Base-by-base conservation (phyloP, 2,888 invertebrate genomes). In the Neoascia interrupta region DNA sequence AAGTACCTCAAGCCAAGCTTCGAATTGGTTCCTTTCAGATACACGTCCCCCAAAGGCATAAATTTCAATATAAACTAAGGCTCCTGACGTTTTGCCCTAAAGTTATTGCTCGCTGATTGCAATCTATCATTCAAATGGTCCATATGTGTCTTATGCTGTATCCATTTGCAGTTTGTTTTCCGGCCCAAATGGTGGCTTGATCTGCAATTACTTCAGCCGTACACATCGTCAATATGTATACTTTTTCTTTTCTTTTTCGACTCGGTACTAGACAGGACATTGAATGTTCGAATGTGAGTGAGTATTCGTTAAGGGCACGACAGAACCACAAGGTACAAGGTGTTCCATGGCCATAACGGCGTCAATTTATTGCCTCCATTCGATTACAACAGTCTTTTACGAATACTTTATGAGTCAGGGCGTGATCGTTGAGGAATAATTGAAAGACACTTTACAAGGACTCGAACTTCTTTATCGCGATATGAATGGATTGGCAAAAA, bases 301-400 rank as follows among this genome's bases (percentile, higher is more conserved):
- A 18, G 49, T 26, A 45, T 61, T 75, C 36, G 56, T 63, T 63
- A 56, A 69, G 75, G 69, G 75, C 61, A n/a, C 51, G 43, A 54
- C 51, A 45, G 10, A 36, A 1, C 19, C 13, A 60, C 36, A 43
- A 18, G 26, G 19, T 37, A 53, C 26, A 8, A 34, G 8, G 23
- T 63, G 36, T 54, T 36, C 47, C 39, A 11, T n/a, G 49, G 47
- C 11, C 37, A 54, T 54, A 49, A 19, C 13, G 43, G 4, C 23
- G 19, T 63, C 47, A n/a, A 34, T 63, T 72, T 26, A 41, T 41
- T 47, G 45, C 34, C 26, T 63, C 49, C 64, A 56, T 39, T 47
- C 54, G 21, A 47, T 54, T 61, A 36, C 34, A 18, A 3, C 13
- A 19, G 47, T 23, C 34, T 31, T 5, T 45, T 21, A 63, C 54